A percentile compares a stretch with the other conserved stretches of the same genome.
These are phyloP conservation scores for Masnerella sp. DNA, from an alignment of 2,888 invertebrate genomes.

Conservation along the genomic window DNA sequence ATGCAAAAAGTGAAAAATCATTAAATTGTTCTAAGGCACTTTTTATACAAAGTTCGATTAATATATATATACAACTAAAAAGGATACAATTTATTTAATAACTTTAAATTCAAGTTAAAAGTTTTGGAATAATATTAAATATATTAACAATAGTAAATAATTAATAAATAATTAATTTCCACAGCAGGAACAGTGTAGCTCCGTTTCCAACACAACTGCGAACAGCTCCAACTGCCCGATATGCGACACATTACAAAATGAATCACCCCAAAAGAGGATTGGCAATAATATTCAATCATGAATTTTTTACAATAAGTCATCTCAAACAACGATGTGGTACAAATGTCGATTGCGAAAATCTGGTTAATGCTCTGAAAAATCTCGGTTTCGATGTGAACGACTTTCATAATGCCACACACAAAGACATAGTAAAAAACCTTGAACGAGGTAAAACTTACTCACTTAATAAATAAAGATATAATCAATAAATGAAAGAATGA, in stretches of 20 bases:
- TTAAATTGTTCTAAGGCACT: no score
- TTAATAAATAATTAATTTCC: no score
- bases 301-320: slow-evolving; percentile 86
- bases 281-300: slow-evolving; percentile 95
- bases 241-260: slow-evolving; percentile 92
- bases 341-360: slow-evolving; percentile 89
- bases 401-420: slow-evolving; percentile 84
- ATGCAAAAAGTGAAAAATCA: no score
- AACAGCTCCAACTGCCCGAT: slow-evolving; percentile 79
- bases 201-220: slow-evolving; percentile 66
- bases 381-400: slow-evolving; percentile 87
- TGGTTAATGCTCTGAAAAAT: slow-evolving; percentile 82
- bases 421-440: slow-evolving; percentile 83
- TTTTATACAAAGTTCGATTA: no score
- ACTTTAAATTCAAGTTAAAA: no score
- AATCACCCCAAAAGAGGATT: slow-evolving; percentile 88
- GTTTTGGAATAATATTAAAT: no score
- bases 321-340: slow-evolving; percentile 89
- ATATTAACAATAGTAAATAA: no score
- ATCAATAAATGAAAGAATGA: no score
- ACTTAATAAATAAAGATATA: neutral
- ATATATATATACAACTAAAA: no score
- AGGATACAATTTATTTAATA: no score
- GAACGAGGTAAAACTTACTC: slow-evolving; percentile 79
- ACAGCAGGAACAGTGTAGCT: slow-evolving; percentile 66